Evolutionary conservation across 1,140 invertebrate genomes (phyloP).

Genomic region (Nephotettix cincticeps): DNA sequence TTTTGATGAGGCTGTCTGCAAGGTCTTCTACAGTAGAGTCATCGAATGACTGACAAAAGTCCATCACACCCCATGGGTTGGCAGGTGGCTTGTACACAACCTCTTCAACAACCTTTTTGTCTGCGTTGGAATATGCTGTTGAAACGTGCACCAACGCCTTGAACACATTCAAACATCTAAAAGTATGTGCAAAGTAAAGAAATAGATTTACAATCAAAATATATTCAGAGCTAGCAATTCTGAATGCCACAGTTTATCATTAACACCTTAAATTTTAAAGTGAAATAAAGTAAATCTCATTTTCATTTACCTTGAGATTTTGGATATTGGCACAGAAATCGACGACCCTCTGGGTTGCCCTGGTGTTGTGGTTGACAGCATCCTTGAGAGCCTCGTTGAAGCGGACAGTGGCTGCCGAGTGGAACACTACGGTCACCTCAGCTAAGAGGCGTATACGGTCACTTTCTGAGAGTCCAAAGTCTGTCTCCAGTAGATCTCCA

Average conservation of each 20-base stretch:
- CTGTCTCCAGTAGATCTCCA: slow-evolving; percentile 60
- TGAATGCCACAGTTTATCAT: too few relatives aligned
- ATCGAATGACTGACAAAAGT: slow-evolving; percentile 59
- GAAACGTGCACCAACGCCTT: slow-evolving; percentile 82
- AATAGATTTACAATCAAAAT: too few relatives aligned
- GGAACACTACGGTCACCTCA: slow-evolving; percentile 69
- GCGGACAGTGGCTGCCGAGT: slow-evolving; percentile 65
- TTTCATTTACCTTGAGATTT: slow-evolving; percentile 47
- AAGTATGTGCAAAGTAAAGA: too few relatives aligned
- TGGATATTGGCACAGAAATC: slow-evolving; percentile 48
- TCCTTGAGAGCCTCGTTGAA: slow-evolving; percentile 45
- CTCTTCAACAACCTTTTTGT: slow-evolving; percentile 67
- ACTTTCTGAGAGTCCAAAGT: slow-evolving; percentile 50
- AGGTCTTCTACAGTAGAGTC: slow-evolving; percentile 58
- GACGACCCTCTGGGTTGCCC: slow-evolving; percentile 44
- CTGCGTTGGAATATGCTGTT: slow-evolving; percentile 84
- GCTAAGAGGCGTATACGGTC: slow-evolving; percentile 50
- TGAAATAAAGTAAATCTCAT: too few relatives aligned
- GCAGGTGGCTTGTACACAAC: slow-evolving; percentile 67
- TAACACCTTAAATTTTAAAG: too few relatives aligned
- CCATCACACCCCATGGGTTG: slow-evolving; percentile 60
- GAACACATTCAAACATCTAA: too few relatives aligned
- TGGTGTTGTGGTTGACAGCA: slow-evolving; percentile 45
- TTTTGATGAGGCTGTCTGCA: slow-evolving; percentile 52
- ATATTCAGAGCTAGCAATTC: too few relatives aligned